These are phyloP conservation scores for Dryocosmus kuriphilus DNA, from an alignment of 2,888 invertebrate genomes.

Conservation along the genomic window DNA sequence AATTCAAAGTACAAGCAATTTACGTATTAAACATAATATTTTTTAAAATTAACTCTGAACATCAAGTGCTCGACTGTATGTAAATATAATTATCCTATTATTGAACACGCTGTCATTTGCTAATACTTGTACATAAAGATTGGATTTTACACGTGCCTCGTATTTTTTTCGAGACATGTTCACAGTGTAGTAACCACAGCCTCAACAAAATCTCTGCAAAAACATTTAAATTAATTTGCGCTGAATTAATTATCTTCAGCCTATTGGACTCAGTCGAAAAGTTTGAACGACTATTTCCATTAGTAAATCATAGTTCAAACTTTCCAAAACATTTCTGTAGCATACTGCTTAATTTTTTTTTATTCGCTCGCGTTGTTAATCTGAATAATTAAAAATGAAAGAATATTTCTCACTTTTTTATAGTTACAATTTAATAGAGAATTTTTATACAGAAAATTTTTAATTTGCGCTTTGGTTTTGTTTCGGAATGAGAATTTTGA, in stretches of 20 bases:
- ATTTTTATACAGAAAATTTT: neutral
- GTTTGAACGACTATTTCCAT: neutral
- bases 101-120: no score
- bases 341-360: neutral
- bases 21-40: no score
- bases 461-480: neutral
- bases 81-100: no score
- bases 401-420: neutral
- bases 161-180: no score
- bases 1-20: no score
- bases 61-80: no score
- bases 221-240: neutral
- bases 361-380: neutral
- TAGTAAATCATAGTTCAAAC: neutral
- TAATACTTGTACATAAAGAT: no score
- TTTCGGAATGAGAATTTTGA: neutral
- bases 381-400: neutral
- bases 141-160: no score
- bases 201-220: neutral
- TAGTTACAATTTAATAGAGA: neutral
- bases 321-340: neutral
- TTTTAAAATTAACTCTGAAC: no score
- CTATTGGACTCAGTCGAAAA: neutral
- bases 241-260: neutral
- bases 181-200: neutral